phyloP scores from a whole-genome alignment of 2,888 invertebrate species.

The Ophion costatus region DNA sequence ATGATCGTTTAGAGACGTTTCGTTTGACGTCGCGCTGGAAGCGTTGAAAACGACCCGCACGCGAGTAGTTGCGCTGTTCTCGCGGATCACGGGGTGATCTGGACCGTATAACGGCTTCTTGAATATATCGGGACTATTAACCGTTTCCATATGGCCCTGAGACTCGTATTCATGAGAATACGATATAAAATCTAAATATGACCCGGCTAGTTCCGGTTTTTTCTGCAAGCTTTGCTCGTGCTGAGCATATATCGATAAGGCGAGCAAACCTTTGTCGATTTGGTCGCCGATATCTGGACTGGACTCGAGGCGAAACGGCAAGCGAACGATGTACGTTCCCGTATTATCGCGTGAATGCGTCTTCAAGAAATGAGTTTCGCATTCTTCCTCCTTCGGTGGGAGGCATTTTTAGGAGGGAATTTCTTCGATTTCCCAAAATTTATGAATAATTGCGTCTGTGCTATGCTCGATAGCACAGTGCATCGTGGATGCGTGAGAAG shows the following conservation, averaged over 20 bases:
- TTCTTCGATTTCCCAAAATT: conserved; percentile 72
- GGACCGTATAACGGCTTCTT: conserved; percentile 6
- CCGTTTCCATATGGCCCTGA: conserved; percentile 60
- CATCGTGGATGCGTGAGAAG: conserved; percentile 2
- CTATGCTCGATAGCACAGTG: conserved; percentile 9
- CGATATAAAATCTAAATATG: conserved; percentile 65
- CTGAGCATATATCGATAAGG: conserved; percentile 67
- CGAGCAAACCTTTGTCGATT: conserved; percentile 66
- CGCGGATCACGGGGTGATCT: conserved; percentile 31
- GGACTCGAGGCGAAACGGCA: conserved; percentile 68
- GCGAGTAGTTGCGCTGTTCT: conserved; percentile 50
- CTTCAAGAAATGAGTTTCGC: conserved; percentile 69
- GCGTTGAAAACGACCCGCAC: conserved; percentile 63
- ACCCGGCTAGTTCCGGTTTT: conserved; percentile 12
- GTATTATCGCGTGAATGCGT: conserved; percentile 61
- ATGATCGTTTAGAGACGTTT: conserved; percentile 57
- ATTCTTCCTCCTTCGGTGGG: conserved; percentile 65
- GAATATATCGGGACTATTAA: not conserved
- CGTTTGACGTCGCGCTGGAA: conserved; percentile 52
- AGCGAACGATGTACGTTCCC: conserved; percentile 70
- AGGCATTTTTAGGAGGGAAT: conserved; percentile 25
- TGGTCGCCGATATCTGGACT: conserved; percentile 60
- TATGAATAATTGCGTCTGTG: conserved; percentile 7
- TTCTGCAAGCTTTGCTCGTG: conserved; percentile 66
- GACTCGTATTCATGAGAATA: conserved; percentile 57